These are phyloP conservation scores for Hyppa rectilinea DNA, from an alignment of 2,888 invertebrate genomes.

Conservation along the genomic window DNA sequence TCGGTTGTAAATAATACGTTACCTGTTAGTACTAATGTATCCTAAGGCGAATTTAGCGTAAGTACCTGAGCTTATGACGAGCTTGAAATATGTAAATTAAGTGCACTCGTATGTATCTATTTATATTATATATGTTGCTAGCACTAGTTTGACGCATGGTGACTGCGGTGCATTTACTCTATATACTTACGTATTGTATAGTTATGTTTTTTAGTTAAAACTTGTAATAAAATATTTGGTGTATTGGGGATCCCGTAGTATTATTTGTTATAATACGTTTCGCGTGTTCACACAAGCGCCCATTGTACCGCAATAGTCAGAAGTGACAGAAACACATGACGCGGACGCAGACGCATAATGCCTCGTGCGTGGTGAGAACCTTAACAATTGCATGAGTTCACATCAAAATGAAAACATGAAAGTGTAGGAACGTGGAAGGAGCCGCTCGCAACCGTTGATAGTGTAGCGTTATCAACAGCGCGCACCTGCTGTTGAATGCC, in stretches of 20 bases:
- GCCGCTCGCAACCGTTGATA: background rate
- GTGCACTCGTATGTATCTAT: constrained; percentile 45
- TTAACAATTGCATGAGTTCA: background rate
- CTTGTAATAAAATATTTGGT: constrained; percentile 70
- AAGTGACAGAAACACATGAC: background rate
- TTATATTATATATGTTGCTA: constrained; percentile 61
- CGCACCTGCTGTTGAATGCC: background rate
- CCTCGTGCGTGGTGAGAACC: background rate
- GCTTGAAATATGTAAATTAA: constrained; percentile 63
- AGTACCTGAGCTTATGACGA: constrained; percentile 78
- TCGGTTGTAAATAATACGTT: constrained; percentile 79
- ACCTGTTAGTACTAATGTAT: constrained; percentile 62
- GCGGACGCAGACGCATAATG: background rate
- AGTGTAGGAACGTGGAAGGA: background rate
- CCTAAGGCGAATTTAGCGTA: constrained; percentile 72
- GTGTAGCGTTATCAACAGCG: background rate
- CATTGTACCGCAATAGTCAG: background rate
- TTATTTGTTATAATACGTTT: constrained; percentile 55
- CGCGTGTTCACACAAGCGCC: background rate
- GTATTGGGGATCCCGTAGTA: constrained; percentile 49
- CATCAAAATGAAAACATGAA: background rate
- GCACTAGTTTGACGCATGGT: constrained; percentile 68
- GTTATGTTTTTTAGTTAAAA: constrained; percentile 60
- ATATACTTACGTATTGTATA: constrained; percentile 56
- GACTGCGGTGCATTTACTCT: constrained; percentile 74